phyloP scores from a whole-genome alignment of 2,888 invertebrate genomes.

The Nemurella pictetii region DNA sequence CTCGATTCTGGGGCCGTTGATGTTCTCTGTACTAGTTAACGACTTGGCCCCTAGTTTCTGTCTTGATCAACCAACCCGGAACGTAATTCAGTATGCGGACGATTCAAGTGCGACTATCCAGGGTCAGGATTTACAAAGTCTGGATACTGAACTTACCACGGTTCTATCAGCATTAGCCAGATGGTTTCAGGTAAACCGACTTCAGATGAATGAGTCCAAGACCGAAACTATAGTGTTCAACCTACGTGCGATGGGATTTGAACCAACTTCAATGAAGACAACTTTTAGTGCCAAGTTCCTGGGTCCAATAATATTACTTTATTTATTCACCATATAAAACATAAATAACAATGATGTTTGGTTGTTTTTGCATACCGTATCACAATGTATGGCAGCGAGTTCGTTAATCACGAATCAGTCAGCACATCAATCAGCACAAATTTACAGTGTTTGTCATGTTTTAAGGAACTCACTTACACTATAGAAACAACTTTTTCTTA shows the following conservation, averaged over 20 bases:
- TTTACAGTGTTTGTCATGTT: too few relatives aligned
- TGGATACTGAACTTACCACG: background rate
- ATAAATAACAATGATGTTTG: too few relatives aligned
- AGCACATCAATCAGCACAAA: too few relatives aligned
- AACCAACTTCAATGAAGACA: background rate
- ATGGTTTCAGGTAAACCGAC: background rate
- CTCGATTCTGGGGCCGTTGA: constrained; percentile 7
- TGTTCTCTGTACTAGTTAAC: background rate
- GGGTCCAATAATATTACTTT: too few relatives aligned
- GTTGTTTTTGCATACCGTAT: too few relatives aligned
- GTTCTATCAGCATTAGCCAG: background rate
- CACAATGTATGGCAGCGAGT: too few relatives aligned
- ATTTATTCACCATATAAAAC: too few relatives aligned
- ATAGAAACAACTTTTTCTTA: too few relatives aligned
- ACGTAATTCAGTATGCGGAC: constrained; percentile 6
- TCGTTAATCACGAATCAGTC: too few relatives aligned
- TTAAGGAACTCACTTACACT: too few relatives aligned
- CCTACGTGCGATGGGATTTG: background rate
- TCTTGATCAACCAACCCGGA: background rate
- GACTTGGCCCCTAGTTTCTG: background rate
- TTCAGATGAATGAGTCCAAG: background rate
- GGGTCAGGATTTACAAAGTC: background rate
- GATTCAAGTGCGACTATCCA: background rate
- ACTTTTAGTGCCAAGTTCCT: background rate
- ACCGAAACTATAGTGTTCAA: background rate